A percentile compares a stretch with the other conserved stretches of the same genome.
Evolutionary conservation across 2,113 vertebrate genomes (phyloP).

Genomic region (Cinclus mexicanus): DNA sequence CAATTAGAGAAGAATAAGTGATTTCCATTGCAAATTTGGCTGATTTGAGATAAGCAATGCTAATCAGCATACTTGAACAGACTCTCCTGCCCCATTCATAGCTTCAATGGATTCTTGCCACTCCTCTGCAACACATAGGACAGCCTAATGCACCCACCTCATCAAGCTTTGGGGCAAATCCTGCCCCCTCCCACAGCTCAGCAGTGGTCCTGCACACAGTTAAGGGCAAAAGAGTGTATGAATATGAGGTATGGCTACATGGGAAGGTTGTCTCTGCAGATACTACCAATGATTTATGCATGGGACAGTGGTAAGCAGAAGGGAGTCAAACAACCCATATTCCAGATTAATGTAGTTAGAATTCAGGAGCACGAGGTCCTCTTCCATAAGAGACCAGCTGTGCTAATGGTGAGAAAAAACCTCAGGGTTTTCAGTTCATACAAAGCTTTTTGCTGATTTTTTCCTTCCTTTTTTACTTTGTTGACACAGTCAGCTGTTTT

Average conservation of each 20-base stretch:
- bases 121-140: not conserved
- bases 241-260: not conserved
- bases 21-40: not conserved
- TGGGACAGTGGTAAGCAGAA: not conserved
- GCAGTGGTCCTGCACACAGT: not conserved
- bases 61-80: not conserved
- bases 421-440: not conserved
- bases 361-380: not conserved
- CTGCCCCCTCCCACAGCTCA: not conserved
- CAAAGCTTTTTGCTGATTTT: not conserved
- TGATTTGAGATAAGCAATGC: not conserved
- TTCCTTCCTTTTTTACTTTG: not conserved
- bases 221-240: not conserved
- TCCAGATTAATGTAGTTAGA: not conserved
- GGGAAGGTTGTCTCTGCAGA: not conserved
- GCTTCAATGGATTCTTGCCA: not conserved
- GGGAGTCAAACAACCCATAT: not conserved
- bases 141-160: not conserved
- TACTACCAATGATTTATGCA: not conserved
- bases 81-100: not conserved
- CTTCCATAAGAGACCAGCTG: not conserved
- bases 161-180: not conserved
- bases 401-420: not conserved
- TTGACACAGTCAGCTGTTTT: not conserved
- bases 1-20: conserved; percentile 1